These are phyloP conservation scores for Tetanocera ferruginea DNA, from an alignment of 2,888 invertebrate species.

Conservation along the genomic window DNA sequence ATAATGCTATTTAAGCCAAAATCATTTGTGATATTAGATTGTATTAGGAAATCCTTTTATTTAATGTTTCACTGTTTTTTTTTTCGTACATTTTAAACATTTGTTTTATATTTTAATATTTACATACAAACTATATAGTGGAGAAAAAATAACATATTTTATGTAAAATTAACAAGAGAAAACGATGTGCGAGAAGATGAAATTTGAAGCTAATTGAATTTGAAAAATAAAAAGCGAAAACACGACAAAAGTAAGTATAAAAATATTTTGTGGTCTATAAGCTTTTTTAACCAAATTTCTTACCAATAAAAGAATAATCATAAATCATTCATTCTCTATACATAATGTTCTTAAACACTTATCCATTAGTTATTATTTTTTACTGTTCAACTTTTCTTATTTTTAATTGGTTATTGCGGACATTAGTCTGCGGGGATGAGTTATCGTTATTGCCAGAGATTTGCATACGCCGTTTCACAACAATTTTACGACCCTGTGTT, in stretches of 20 bases:
- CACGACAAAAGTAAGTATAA: background rate
- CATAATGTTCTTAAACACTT: background rate
- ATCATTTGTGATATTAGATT: too few relatives aligned
- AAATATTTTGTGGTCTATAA: background rate
- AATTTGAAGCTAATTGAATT: background rate
- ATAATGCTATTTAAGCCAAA: too few relatives aligned
- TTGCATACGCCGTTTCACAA: conserved; percentile 63
- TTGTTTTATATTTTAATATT: too few relatives aligned
- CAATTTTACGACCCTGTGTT: conserved; percentile 58
- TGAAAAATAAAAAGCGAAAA: background rate
- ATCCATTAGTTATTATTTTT: conserved; percentile 1
- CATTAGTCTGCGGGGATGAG: conserved; percentile 7
- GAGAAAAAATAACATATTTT: too few relatives aligned
- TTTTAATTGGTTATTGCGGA: conserved; percentile 26
- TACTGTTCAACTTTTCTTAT: conserved; percentile 34
- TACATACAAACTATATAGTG: too few relatives aligned
- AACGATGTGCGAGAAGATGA: too few relatives aligned
- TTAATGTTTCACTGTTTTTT: too few relatives aligned
- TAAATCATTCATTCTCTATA: background rate
- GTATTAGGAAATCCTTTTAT: too few relatives aligned
- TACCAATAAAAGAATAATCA: background rate
- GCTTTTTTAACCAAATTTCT: background rate
- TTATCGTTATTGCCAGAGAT: conserved; percentile 48
- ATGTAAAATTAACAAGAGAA: too few relatives aligned
- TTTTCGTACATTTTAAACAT: too few relatives aligned